A percentile compares a stretch with the other conserved stretches of the same genome.
Conservation (phyloP, 30 jellyfish, hydroid and myxozoan species). For the Hydractinia symbiolongicarpus region DNA sequence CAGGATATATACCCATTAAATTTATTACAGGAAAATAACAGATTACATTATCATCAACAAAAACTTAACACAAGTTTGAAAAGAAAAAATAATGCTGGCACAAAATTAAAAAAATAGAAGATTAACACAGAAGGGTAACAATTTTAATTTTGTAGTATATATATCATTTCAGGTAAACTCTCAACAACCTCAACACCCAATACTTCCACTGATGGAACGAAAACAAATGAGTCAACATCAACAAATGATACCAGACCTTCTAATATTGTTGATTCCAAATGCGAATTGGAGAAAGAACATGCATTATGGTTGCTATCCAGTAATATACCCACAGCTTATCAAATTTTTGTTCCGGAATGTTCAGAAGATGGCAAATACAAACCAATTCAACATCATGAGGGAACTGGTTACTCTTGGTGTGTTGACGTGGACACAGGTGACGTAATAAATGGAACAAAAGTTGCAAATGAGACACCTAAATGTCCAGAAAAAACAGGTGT, state of each 20-base stretch:
- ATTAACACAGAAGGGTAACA: too few species aligned
- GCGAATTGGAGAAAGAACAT: slow-evolving; percentile 3
- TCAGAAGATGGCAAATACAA: slow-evolving; percentile 21
- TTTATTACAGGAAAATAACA: too few species aligned
- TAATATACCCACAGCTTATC: slow-evolving; percentile 24
- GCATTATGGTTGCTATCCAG: slow-evolving; percentile 26
- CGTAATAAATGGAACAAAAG: slow-evolving; percentile 15
- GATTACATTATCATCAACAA: too few species aligned
- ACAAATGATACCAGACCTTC: neutral
- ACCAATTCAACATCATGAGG: slow-evolving; percentile 22
- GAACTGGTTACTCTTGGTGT: slow-evolving; percentile 38
- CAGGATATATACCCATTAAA: too few species aligned
- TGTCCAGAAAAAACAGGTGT: neutral
- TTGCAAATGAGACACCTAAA: slow-evolving; percentile 6
- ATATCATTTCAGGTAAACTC: too few species aligned
- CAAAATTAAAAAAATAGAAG: too few species aligned
- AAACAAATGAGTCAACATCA: neutral
- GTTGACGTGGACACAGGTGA: slow-evolving; percentile 32
- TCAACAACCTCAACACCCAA: slow-evolving; percentile 3
- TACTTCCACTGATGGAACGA: slow-evolving; percentile 11
- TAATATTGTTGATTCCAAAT: slow-evolving; percentile 10
- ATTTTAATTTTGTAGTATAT: too few species aligned
- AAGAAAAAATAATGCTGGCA: too few species aligned
- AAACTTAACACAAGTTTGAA: too few species aligned
- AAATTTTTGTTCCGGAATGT: slow-evolving; percentile 37